Percentiles rank a stretch among this genome's conserved stretches.
Evolutionary conservation across 2,797 vertebrate genomes (phyloP).

Genomic region (Harpagifer antarcticus): DNA sequence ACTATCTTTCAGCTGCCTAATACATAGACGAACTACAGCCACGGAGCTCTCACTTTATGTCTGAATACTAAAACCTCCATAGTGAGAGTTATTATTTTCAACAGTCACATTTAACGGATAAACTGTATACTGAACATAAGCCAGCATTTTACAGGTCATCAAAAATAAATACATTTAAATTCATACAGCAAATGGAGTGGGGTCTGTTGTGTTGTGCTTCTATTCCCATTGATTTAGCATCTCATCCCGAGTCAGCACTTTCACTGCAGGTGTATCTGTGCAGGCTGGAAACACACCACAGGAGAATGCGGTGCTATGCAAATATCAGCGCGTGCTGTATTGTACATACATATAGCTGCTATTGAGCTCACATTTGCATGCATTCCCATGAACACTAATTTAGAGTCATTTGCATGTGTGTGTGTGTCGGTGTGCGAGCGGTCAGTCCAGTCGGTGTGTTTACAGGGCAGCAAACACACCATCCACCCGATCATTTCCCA

Average conservation of each 20-base stretch:
- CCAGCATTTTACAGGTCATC: conserved; percentile 57
- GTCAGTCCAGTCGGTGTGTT: conserved; percentile 48
- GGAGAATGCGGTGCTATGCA: conserved; percentile 17
- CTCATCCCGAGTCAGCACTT: conserved; percentile 64
- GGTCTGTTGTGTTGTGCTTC: conserved; percentile 43
- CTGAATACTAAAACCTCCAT: conserved; percentile 2
- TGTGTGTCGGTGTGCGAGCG: conserved; percentile 12
- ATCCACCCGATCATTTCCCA: conserved; percentile 57
- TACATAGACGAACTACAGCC: conserved; percentile 42
- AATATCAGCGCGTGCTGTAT: neutral
- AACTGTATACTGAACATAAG: conserved; percentile 37
- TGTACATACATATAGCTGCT: neutral
- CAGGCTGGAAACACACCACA: conserved; percentile 31
- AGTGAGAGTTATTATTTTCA: neutral
- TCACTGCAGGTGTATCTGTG: conserved; percentile 31
- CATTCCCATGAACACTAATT: conserved; percentile 47
- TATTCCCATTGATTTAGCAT: conserved; percentile 65
- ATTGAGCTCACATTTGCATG: conserved; percentile 30
- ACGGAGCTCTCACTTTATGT: conserved; percentile 21
- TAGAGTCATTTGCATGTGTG: conserved; percentile 29
- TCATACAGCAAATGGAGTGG: conserved; percentile 45
- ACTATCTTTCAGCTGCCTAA: conserved; percentile 8
- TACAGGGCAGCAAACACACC: conserved; percentile 43
- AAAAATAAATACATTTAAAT: conserved; percentile 57
- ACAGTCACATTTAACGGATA: conserved; percentile 44